Evolutionary conservation across 1,140 invertebrate genomes (phyloP).

Genomic region (Scaptomyza montana): DNA sequence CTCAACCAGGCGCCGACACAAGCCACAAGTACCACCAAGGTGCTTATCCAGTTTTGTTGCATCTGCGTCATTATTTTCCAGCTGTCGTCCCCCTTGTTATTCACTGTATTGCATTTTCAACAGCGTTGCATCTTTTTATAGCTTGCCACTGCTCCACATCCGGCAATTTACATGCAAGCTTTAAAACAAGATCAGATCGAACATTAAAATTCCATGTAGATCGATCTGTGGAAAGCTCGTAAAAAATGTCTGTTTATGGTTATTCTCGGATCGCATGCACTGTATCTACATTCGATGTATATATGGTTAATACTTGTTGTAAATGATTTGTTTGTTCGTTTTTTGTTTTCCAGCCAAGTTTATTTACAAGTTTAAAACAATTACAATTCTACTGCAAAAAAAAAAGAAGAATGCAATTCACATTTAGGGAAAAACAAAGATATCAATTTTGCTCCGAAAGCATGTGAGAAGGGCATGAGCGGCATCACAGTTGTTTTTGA

Average conservation of each 20-base stretch:
- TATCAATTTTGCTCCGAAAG: slow-evolving; percentile 59
- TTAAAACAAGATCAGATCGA: not conserved
- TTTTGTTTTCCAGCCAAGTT: no score
- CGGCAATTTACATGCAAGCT: not conserved
- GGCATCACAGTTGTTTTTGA: slow-evolving; percentile 78
- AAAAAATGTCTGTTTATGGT: not conserved
- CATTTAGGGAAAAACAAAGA: slow-evolving; percentile 71
- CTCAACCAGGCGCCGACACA: slow-evolving; percentile 17
- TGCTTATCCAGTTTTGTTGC: slow-evolving; percentile 13
- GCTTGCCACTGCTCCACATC: not conserved
- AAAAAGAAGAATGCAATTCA: not conserved
- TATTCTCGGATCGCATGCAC: no score
- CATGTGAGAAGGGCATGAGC: slow-evolving; percentile 64
- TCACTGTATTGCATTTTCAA: not conserved
- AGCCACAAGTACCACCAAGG: slow-evolving; percentile 21
- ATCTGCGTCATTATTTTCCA: slow-evolving; percentile 2
- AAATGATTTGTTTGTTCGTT: no score
- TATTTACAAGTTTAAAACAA: no score
- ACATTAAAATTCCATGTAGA: not conserved
- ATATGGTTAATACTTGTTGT: no score
- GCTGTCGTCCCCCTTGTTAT: not conserved
- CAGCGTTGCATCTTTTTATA: not conserved
- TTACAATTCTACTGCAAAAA: not conserved
- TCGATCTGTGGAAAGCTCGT: not conserved
- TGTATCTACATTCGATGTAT: no score